Evolutionary conservation across 2,113 vertebrate species (phyloP), one percentile per base, ranked within the genome.

Genomic region (Varanus komodoensis): DNA sequence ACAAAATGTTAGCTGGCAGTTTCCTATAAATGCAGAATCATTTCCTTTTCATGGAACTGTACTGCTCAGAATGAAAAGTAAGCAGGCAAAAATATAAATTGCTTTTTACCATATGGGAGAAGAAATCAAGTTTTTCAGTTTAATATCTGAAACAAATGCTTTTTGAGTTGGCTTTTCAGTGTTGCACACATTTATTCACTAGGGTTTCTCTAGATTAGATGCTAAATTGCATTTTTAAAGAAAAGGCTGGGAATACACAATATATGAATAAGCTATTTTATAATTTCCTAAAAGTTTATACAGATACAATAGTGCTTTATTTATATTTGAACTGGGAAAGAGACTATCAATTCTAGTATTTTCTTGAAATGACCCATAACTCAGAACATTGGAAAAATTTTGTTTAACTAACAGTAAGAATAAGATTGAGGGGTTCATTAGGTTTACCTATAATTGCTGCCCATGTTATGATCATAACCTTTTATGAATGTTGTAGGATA

Each of bases 391-490:
- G 74, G 80, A 94, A 92, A 44, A 92, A 94, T 90, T 89, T 88
- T 87, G 84, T 91, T 91, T 92, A 74, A 87, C 68, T 92, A 84
- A 89, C 83, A 80, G 29, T 86, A 90, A 88, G 89, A 75, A 69
- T 93, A 93, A 93, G 21, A 95, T 93, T 82, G 86, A 89, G 57
- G 91, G 92, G 91, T 92, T 94, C 89, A 92, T 93, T 92, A 90
- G 84, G 1, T 91, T 94, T 93, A 89, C 83, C 89, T 90, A 25
- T 94, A 92, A 92, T 92, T 61, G 54, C 54, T 88, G 80, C 61
- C 57, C 84, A 54, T 87, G 12, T 91, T 89, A 90, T 75, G 83
- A 91, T 86, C 82, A 44, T 79, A 71, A 54, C 68, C 1, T 90
- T 93, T 94, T 92, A 52, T 85, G 91, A 95, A 80, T 89, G 90